Percentiles rank a stretch among this genome's conserved stretches.
Conservation (phyloP, 1,140 invertebrate species). For the Pteromalus puparum region DNA sequence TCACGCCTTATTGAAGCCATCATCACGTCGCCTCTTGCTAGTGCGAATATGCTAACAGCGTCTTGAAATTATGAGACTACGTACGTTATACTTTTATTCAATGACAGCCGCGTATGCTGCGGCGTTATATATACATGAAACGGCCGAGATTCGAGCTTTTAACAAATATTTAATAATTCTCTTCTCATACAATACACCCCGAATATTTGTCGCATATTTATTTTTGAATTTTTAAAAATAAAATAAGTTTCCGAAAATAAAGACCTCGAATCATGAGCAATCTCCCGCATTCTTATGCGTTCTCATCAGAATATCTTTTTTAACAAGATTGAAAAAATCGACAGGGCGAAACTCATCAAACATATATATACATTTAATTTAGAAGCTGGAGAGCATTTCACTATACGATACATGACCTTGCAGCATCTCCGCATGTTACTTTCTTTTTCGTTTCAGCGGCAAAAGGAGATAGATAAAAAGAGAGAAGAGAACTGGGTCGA, state of each 20-base stretch:
- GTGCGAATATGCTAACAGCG: neutral
- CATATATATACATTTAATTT: neutral
- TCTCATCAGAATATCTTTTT: no score
- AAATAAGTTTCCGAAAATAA: neutral
- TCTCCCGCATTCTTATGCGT: neutral
- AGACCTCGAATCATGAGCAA: neutral
- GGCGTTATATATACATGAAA: neutral
- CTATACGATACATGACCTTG: neutral
- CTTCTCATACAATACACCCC: neutral
- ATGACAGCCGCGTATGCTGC: neutral
- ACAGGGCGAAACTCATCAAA: no score
- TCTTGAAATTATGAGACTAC: slow-evolving; percentile 14
- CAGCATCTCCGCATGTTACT: neutral
- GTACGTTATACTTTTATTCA: slow-evolving; percentile 14
- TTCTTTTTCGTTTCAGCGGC: neutral
- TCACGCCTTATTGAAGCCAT: slow-evolving; percentile 20
- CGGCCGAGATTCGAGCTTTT: neutral
- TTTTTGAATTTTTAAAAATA: neutral
- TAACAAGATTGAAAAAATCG: no score
- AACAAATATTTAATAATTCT: neutral
- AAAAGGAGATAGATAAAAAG: no score
- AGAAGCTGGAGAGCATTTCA: neutral
- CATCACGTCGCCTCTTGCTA: neutral
- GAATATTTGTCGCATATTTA: neutral
- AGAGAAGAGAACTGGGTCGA: neutral